Percentiles rank a stretch among this genome's conserved stretches.
Evolutionary conservation across 2,113 vertebrate genomes (phyloP).

Genomic region (Bungarus multicinctus): DNA sequence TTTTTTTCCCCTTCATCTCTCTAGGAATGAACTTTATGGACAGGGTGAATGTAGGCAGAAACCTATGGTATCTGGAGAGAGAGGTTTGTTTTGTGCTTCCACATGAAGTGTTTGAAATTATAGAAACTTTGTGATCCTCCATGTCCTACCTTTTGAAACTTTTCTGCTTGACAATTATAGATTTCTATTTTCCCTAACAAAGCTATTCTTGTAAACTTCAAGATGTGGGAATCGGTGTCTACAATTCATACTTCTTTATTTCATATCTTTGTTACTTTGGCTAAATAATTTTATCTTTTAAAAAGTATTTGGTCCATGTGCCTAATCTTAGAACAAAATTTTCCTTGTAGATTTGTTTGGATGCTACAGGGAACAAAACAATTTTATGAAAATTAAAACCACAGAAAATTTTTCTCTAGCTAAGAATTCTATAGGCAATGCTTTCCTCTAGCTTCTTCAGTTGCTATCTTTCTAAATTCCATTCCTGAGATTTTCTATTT

Average conservation of each 20-base stretch:
- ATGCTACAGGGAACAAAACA: background rate
- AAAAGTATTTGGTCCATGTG: background rate
- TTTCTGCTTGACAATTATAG: background rate
- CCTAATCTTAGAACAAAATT: background rate
- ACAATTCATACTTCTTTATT: background rate
- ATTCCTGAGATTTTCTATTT: background rate
- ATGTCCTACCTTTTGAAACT: slow-evolving; percentile 10
- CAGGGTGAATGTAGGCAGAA: slow-evolving; percentile 60
- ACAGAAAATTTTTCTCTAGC: background rate
- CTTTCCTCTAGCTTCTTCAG: background rate
- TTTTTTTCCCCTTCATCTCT: background rate
- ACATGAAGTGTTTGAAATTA: background rate
- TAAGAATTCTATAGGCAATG: background rate
- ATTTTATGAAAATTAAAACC: background rate
- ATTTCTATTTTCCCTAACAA: background rate
- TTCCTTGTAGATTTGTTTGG: background rate
- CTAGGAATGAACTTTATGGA: slow-evolving; percentile 41
- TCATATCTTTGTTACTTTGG: background rate
- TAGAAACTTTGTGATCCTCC: slow-evolving; percentile 46
- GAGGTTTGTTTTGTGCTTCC: background rate
- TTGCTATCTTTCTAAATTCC: background rate
- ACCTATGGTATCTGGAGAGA: slow-evolving; percentile 44
- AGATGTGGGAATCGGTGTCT: background rate
- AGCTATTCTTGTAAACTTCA: background rate
- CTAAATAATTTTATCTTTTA: background rate